A percentile compares a stretch with the other conserved stretches of the same genome.
Conservation (phyloP, 2,113 vertebrate species). For the Xiphias gladius region DNA sequence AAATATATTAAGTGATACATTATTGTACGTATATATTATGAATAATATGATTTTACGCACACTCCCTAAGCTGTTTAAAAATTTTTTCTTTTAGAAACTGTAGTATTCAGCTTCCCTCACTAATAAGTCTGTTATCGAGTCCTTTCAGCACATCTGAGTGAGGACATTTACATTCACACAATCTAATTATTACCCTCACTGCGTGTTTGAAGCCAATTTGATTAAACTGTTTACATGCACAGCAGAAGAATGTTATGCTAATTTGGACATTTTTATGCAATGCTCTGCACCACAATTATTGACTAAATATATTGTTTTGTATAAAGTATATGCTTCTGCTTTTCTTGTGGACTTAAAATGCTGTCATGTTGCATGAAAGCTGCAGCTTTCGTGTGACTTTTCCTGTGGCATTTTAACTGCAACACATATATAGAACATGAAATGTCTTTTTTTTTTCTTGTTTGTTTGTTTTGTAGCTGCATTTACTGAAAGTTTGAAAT, state of each 20-base stretch:
- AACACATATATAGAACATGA: neutral
- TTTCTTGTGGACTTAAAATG: neutral
- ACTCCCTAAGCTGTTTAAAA: neutral
- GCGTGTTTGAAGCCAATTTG: neutral
- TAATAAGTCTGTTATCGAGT: conserved; percentile 6
- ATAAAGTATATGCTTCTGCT: neutral
- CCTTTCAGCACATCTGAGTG: conserved; percentile 15
- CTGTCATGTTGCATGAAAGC: conserved; percentile 3
- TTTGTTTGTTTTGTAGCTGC: conserved; percentile 13
- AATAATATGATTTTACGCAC: neutral
- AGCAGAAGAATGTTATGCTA: conserved; percentile 32
- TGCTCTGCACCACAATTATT: conserved; percentile 4
- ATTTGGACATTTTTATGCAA: conserved; percentile 28
- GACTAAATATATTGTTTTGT: conserved; percentile 24
- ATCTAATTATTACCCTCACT: conserved; percentile 27
- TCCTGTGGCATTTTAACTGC: neutral
- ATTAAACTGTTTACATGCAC: conserved; percentile 46
- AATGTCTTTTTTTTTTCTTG: neutral
- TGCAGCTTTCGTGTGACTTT: neutral
- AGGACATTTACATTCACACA: conserved; percentile 31
- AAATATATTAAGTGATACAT: neutral
- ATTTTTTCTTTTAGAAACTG: neutral
- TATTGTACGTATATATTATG: neutral
- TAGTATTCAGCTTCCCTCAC: neutral
- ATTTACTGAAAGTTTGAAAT: neutral